These are phyloP conservation scores for Otolemur garnettii DNA, from an alignment of 2,113 vertebrate genomes.

Conservation along the genomic window DNA sequence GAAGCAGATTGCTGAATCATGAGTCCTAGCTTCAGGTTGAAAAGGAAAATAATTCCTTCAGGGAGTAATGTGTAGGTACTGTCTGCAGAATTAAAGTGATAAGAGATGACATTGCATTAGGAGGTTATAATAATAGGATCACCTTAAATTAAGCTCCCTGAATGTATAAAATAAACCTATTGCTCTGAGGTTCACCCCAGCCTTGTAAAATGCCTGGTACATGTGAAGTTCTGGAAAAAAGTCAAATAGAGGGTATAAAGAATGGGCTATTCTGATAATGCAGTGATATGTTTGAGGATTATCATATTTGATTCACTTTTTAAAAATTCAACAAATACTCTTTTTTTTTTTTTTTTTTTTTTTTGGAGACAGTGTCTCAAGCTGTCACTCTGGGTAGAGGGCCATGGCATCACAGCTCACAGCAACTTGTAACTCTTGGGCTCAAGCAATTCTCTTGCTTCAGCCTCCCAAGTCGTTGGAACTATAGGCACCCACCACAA, in stretches of 20 bases:
- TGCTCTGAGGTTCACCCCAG: conserved; percentile 65
- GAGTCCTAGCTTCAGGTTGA: conserved; percentile 61
- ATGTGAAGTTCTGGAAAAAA: conserved; percentile 57
- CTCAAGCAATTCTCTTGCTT: too few relatives aligned
- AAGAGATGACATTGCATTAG: conserved; percentile 69
- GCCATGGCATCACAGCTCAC: too few relatives aligned
- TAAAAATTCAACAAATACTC: neutral
- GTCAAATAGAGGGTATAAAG: conserved; percentile 30
- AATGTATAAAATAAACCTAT: conserved; percentile 77
- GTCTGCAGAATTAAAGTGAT: conserved; percentile 70
- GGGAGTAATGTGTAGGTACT: neutral
- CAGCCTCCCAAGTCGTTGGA: too few relatives aligned
- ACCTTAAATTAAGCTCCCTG: conserved; percentile 70
- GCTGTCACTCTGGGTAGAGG: too few relatives aligned
- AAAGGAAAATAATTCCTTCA: conserved; percentile 71
- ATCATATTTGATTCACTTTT: neutral
- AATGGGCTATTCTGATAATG: conserved; percentile 28
- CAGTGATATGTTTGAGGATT: neutral
- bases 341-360: too few relatives aligned
- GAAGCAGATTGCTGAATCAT: conserved; percentile 65
- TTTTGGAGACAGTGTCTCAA: too few relatives aligned
- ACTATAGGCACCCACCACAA: too few relatives aligned
- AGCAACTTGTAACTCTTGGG: too few relatives aligned
- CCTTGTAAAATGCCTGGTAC: conserved; percentile 54
- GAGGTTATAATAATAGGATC: conserved; percentile 68